Evolutionary conservation across 2,113 vertebrate species (phyloP).

Genomic region (Ctenodactylus gundi): DNA sequence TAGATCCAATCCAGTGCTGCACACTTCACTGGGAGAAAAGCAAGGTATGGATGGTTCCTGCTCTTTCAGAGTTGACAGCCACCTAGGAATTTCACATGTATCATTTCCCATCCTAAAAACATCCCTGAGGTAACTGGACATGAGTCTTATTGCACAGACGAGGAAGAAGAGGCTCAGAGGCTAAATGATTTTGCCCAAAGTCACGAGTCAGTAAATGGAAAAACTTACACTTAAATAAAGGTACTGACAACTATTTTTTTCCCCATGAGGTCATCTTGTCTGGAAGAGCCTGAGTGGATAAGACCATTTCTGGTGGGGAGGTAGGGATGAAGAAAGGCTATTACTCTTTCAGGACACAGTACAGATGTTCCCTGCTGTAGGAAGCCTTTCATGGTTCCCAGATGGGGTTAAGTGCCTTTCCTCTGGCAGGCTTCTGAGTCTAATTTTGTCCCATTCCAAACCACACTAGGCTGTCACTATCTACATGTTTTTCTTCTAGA

Average conservation of each 20-base stretch:
- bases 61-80: constrained; percentile 22
- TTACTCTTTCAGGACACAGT: constrained; percentile 11
- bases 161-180: constrained; percentile 45
- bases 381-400: neutral
- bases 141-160: constrained; percentile 31
- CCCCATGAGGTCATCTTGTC: constrained; percentile 13
- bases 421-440: constrained; percentile 13
- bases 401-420: neutral
- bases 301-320: neutral
- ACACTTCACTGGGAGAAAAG: constrained; percentile 17
- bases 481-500: constrained; percentile 15
- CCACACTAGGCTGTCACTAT: neutral
- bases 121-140: constrained; percentile 40
- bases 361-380: neutral
- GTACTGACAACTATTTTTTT: constrained; percentile 12
- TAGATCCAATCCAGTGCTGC: neutral
- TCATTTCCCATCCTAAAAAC: constrained; percentile 25
- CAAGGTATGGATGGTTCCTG: neutral
- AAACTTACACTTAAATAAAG: constrained; percentile 48
- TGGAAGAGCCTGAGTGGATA: constrained; percentile 15
- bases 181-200: constrained; percentile 39
- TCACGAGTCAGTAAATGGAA: constrained; percentile 28
- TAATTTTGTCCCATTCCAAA: constrained; percentile 40
- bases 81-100: constrained; percentile 2
- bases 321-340: neutral